phyloP scores from a whole-genome alignment of 1,140 invertebrate genomes.

The Scaptomyza hsui region DNA sequence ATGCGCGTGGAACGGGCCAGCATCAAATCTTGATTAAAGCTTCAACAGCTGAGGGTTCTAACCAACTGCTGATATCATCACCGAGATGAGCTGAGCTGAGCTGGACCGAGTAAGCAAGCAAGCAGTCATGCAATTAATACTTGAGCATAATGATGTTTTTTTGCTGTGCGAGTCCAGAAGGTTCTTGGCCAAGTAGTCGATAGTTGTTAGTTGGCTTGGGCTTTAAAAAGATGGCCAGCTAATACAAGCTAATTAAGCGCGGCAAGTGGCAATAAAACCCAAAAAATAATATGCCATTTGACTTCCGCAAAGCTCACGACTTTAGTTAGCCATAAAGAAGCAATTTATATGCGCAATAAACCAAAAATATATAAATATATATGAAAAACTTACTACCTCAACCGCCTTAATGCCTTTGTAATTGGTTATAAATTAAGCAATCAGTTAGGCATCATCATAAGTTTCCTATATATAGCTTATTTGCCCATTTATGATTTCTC shows the following conservation, averaged over 20 bases:
- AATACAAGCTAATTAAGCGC: constrained; percentile 79
- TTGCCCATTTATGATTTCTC: not conserved
- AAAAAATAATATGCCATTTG: constrained; percentile 30
- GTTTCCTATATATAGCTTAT: not conserved
- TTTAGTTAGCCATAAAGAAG: constrained; percentile 54
- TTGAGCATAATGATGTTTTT: constrained; percentile 65
- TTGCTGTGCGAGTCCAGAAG: constrained; percentile 42
- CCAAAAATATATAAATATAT: constrained; percentile 33
- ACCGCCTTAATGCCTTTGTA: constrained; percentile 75
- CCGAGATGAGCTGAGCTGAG: not conserved
- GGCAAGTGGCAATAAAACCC: constrained; percentile 57
- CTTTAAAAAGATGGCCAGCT: constrained; percentile 24
- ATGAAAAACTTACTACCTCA: constrained; percentile 28
- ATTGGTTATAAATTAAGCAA: constrained; percentile 80
- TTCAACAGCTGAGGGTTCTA: constrained; percentile 11
- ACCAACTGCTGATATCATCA: constrained; percentile 68
- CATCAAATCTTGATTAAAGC: constrained; percentile 71
- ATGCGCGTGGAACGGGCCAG: constrained; percentile 70
- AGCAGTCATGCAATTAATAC: constrained; percentile 72
- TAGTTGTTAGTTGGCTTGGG: constrained; percentile 19
- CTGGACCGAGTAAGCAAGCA: not conserved
- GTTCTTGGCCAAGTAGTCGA: constrained; percentile 40
- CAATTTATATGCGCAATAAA: constrained; percentile 78
- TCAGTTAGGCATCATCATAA: constrained; percentile 49
- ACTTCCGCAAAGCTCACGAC: constrained; percentile 64